phyloP scores from a whole-genome alignment of 1,140 invertebrate genomes.

The Copidosoma floridanum region DNA sequence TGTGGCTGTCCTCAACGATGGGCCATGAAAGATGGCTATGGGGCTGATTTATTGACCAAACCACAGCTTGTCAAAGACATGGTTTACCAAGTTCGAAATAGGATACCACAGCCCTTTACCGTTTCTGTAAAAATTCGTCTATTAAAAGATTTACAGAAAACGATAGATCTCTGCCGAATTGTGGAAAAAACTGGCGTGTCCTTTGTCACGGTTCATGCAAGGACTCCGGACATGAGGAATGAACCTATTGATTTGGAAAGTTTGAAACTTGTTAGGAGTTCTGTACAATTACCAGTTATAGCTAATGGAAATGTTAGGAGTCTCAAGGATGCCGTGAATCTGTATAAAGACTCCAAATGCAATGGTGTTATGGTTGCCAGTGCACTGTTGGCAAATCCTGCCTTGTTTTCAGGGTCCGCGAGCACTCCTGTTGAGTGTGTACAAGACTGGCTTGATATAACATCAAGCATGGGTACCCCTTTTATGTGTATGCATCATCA shows the following conservation, averaged over 20 bases:
- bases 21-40: conserved; percentile 90
- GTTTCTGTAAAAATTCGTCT: conserved; percentile 92
- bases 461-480: conserved; percentile 47
- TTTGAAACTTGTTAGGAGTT: conserved; percentile 72
- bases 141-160: conserved; percentile 61
- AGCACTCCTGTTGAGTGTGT: conserved; percentile 76
- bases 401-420: conserved; percentile 72
- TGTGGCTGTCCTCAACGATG: conserved; percentile 96
- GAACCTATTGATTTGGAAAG: conserved; percentile 74
- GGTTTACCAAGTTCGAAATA: conserved; percentile 71
- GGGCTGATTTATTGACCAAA: conserved; percentile 78
- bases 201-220: conserved; percentile 87
- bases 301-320: conserved; percentile 88
- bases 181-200: conserved; percentile 82
- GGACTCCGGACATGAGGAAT: conserved; percentile 80
- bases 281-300: conserved; percentile 76
- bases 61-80: conserved; percentile 84
- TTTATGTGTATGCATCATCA: conserved; percentile 91
- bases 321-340: conserved; percentile 66
- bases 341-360: conserved; percentile 70
- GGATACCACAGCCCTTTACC: conserved; percentile 73
- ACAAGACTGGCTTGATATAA: conserved; percentile 81
- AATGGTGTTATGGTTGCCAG: conserved; percentile 87
- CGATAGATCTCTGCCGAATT: conserved; percentile 73
- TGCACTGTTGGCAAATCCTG: conserved; percentile 87